Evolutionary conservation across 2,888 invertebrate species (phyloP), one percentile per base, ranked within the genome.

Genomic region (Chironomus riparius): DNA sequence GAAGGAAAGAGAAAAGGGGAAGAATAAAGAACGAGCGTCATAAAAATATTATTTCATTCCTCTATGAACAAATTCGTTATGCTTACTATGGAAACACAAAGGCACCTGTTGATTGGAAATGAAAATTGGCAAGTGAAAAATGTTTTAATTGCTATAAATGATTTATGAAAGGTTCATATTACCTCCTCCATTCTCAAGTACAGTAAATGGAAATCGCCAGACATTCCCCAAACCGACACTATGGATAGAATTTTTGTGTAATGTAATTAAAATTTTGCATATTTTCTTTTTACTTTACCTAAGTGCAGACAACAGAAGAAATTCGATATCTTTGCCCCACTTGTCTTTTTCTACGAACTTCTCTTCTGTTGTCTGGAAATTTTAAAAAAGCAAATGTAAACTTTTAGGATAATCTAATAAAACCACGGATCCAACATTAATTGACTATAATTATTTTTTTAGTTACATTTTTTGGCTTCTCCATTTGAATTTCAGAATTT

Each of bases 151-250:
- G 38, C 38, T 38, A 38, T 38, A 38, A 2, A 38, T 38, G 38
- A 38, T 38, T 38, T 38, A 38, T 38, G 38, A 38, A 38, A 28
- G 28, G 28, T 28, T 28, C 3, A 38, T 10, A 10, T 50, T 50
- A 15, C 56, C 85, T 47, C 85, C 86, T 2, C 86, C 86, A 78
- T 86, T 86, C 78, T 85, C 83, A 78, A 84, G 85, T 0, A 85
- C 90, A 0, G 87, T 87, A 80, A 87, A 89, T 0, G 89, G 89
- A 82, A 90, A 90, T 61, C 89, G 83, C 90, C 89, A 90, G 10
- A 90, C 87, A 79, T 90, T 90, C 68, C 90, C 90, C 24, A 90
- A 83, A 0, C 90, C 90, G 1, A 90, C 89, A 1, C 89, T 38
- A 2, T 38, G 38, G 4, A 38, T 10, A 38, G 38, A 28, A 38